Percentiles rank a stretch among this genome's conserved stretches.
Evolutionary conservation across 2,888 invertebrate species (phyloP).

Genomic region (Reticulitermes lucifugus): DNA sequence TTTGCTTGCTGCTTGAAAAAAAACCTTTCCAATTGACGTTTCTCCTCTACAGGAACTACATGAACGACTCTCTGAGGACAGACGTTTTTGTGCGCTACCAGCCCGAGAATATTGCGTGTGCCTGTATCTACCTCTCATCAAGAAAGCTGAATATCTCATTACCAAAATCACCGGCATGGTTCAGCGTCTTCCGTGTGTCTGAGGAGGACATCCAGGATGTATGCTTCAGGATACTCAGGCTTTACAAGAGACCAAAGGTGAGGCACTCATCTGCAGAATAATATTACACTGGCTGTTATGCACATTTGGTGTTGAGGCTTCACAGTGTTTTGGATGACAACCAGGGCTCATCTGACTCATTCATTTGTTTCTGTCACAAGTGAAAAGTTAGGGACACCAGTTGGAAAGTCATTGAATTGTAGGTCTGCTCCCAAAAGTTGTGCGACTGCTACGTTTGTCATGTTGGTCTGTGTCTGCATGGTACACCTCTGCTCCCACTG

Average conservation of each 20-base stretch:
- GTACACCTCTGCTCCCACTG: too few relatives aligned
- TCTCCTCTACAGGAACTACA: constrained; percentile 81
- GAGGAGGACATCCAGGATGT: constrained; percentile 89
- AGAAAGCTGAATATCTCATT: constrained; percentile 87
- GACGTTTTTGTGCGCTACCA: constrained; percentile 96
- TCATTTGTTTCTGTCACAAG: too few relatives aligned
- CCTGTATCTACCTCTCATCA: constrained; percentile 97
- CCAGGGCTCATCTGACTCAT: too few relatives aligned
- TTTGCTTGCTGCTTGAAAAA: too few relatives aligned
- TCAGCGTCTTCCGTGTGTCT: constrained; percentile 83
- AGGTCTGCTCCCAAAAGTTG: too few relatives aligned
- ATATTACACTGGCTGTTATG: not conserved
- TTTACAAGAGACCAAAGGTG: constrained; percentile 88
- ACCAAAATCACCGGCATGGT: constrained; percentile 93
- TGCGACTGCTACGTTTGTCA: too few relatives aligned
- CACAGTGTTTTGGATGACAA: too few relatives aligned
- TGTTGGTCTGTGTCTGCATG: too few relatives aligned
- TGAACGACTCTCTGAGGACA: constrained; percentile 98
- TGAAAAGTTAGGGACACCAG: too few relatives aligned
- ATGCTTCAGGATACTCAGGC: constrained; percentile 81
- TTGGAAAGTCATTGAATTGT: too few relatives aligned
- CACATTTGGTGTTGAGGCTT: too few relatives aligned
- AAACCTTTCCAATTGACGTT: not conserved
- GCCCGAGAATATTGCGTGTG: constrained; percentile 98
- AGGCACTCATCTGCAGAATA: constrained; percentile 56